Percentiles rank a stretch among this genome's conserved stretches.
phyloP scores from a whole-genome alignment of 2,113 vertebrate genomes.

The Entelurus aequoreus region DNA sequence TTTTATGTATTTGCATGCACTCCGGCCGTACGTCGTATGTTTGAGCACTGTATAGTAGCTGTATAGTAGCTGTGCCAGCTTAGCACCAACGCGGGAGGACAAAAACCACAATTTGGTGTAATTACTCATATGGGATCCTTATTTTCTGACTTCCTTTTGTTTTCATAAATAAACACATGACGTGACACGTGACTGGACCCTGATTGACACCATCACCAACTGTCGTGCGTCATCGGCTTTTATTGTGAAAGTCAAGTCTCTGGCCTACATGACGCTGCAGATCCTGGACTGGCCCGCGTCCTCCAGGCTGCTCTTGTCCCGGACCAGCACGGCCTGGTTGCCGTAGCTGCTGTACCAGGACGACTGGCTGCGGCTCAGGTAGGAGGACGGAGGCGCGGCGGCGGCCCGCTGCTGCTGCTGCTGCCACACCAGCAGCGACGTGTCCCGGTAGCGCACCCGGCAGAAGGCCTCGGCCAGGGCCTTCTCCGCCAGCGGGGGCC shows the following conservation, averaged over 20 bases:
- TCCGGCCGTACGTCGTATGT: constrained; percentile 81
- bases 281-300: constrained; percentile 77
- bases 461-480: constrained; percentile 80
- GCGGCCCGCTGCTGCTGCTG: constrained; percentile 84
- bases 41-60: constrained; percentile 87
- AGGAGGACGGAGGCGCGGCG: constrained; percentile 67
- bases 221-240: too few relatives aligned
- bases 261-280: constrained; percentile 80
- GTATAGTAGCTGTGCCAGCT: constrained; percentile 63
- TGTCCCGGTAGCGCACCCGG: constrained; percentile 81
- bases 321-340: constrained; percentile 86
- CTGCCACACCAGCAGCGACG: constrained; percentile 88
- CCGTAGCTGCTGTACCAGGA: constrained; percentile 88
- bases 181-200: constrained; percentile 26
- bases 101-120: constrained; percentile 80
- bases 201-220: neutral
- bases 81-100: constrained; percentile 35
- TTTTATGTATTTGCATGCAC: constrained; percentile 96
- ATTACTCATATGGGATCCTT: constrained; percentile 84
- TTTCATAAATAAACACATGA: constrained; percentile 93
- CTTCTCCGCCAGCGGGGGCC: constrained; percentile 78
- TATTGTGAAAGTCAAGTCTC: too few relatives aligned
- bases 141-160: constrained; percentile 82
- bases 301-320: constrained; percentile 72
- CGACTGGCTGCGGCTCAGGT: constrained; percentile 85